Conservation (phyloP, 2,797 vertebrate species). For the Cacajao melanocephalus region DNA sequence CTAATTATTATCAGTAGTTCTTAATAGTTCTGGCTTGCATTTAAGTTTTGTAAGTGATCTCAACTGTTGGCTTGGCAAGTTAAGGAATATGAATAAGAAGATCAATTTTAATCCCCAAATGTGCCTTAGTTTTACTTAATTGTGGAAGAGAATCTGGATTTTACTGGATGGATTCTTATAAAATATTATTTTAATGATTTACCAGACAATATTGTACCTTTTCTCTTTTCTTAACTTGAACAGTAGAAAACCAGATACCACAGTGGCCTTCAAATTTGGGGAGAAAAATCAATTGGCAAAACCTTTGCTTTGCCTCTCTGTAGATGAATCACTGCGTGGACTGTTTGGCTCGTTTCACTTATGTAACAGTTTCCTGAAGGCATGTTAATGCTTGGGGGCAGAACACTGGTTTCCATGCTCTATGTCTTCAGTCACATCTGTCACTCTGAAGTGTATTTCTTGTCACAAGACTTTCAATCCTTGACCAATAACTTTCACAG, state of each 20-base stretch:
- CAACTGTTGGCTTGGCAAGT: background rate
- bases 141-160: background rate
- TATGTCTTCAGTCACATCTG: background rate
- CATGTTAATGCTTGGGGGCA: background rate
- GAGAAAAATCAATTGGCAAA: background rate
- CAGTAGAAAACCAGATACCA: background rate
- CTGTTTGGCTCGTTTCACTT: background rate
- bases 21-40: conserved; percentile 18
- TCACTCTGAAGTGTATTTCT: background rate
- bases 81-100: background rate
- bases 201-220: background rate
- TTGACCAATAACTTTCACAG: background rate
- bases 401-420: background rate
- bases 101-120: background rate
- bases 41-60: background rate
- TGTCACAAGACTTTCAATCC: background rate
- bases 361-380: background rate
- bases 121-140: background rate
- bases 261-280: background rate
- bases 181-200: background rate
- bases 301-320: background rate
- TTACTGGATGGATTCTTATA: background rate
- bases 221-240: background rate
- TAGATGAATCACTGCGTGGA: background rate
- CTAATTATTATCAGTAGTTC: conserved; percentile 47